Conservation (phyloP, 2,888 invertebrate species). For the Ashinkailepas kermadecensis region DNA sequence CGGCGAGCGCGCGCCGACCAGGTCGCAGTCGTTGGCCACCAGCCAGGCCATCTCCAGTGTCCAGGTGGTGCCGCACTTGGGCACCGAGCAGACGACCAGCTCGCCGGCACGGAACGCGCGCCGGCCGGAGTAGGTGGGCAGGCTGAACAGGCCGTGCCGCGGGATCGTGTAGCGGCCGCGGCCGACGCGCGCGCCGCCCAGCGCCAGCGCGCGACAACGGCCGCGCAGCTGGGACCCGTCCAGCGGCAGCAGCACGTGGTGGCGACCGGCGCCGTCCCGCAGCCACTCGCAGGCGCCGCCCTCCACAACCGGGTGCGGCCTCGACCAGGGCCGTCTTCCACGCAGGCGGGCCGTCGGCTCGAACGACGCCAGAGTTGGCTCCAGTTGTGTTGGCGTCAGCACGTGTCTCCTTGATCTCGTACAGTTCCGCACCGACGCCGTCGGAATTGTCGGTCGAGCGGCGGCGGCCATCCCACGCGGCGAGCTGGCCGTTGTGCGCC, state of each 20-base stretch:
- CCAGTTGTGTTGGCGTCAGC: too few species aligned
- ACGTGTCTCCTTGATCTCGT: too few species aligned
- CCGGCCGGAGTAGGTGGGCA: background rate
- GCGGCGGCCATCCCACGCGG: too few species aligned
- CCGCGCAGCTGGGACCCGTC: background rate
- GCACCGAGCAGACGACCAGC: constrained; percentile 31
- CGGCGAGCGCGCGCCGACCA: background rate
- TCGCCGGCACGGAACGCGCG: constrained; percentile 22
- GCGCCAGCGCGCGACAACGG: background rate
- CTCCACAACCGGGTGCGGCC: too few species aligned
- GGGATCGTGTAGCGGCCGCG: background rate
- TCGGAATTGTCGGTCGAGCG: too few species aligned
- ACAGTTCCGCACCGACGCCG: too few species aligned
- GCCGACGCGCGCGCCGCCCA: background rate
- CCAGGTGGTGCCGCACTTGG: constrained; percentile 27
- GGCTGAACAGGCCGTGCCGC: background rate
- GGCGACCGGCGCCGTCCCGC: constrained; percentile 11
- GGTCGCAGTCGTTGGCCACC: constrained; percentile 13
- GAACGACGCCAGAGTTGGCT: too few species aligned
- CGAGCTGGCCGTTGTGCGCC: too few species aligned
- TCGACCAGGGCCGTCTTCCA: too few species aligned
- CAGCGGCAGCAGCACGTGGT: background rate
- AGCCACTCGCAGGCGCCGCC: background rate
- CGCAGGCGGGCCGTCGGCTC: too few species aligned
- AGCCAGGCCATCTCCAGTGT: constrained; percentile 20